phyloP scores from a whole-genome alignment of 2,797 vertebrate species.

The Gallinago nigripennis region DNA sequence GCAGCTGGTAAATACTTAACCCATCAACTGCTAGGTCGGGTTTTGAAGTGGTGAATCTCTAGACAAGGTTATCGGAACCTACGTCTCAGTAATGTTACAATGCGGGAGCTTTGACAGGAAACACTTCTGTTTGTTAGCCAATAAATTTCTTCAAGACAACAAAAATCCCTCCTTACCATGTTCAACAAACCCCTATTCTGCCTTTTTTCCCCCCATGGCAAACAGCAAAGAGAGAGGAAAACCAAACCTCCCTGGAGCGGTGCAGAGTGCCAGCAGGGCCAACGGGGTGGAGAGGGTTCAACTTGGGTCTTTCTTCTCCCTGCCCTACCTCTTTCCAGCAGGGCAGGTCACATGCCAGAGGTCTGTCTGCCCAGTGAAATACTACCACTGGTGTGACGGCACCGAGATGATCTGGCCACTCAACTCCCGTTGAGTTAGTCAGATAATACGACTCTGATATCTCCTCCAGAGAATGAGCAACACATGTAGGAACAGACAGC shows the following conservation, averaged over 20 bases:
- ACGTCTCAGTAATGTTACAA: not conserved
- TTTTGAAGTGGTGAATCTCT: not conserved
- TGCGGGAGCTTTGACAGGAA: not conserved
- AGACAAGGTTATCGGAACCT: not conserved
- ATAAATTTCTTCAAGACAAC: not conserved
- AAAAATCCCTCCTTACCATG: not conserved
- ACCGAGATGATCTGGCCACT: not conserved
- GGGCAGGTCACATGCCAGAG: rapidly evolving
- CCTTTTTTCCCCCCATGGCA: not conserved
- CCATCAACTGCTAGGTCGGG: not conserved
- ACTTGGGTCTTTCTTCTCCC: not conserved
- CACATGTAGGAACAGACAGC: not conserved
- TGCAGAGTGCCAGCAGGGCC: not conserved
- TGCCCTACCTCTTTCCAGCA: not conserved
- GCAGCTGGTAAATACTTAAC: not conserved
- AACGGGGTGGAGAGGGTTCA: not conserved
- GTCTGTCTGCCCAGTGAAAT: not conserved
- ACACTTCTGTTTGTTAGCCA: not conserved
- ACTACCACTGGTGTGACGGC: not conserved
- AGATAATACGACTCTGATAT: not conserved
- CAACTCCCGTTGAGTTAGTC: not conserved
- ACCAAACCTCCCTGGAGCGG: rapidly evolving
- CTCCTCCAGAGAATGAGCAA: not conserved
- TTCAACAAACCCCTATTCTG: not conserved
- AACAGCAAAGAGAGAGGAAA: not conserved